Evolutionary conservation across 1,140 invertebrate genomes (phyloP).

Genomic region (Zaprionus inermis): DNA sequence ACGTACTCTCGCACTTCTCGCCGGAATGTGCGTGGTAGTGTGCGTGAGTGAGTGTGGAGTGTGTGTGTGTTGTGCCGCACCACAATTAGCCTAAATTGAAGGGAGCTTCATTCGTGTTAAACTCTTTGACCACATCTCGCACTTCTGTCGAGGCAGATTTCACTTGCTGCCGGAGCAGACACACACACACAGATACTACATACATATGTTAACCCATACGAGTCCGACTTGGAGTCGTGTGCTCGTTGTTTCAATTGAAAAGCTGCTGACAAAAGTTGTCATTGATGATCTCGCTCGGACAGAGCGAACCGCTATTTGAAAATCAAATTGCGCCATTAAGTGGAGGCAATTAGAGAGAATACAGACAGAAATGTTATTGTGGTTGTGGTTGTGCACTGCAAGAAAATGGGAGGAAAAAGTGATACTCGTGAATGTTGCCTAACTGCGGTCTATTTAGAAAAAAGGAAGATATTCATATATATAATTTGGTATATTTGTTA

Average conservation of each 20-base stretch:
- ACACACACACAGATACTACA: not conserved
- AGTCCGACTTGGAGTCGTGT: not conserved
- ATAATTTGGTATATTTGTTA: too few relatives aligned
- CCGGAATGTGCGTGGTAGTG: conserved; percentile 14
- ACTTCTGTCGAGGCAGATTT: conserved; percentile 53
- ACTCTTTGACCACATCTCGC: conserved; percentile 78
- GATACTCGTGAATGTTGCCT: too few relatives aligned
- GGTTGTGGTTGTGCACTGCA: conserved; percentile 8
- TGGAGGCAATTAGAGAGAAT: conserved; percentile 69
- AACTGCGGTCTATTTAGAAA: too few relatives aligned
- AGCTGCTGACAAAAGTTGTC: conserved; percentile 82
- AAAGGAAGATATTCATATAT: too few relatives aligned
- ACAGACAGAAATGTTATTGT: conserved; percentile 25
- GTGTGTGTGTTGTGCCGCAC: conserved; percentile 41
- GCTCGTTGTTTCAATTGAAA: conserved; percentile 66
- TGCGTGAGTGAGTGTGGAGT: not conserved
- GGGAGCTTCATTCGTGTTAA: conserved; percentile 77
- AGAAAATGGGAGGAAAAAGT: not conserved
- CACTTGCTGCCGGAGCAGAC: conserved; percentile 22
- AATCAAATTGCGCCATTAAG: conserved; percentile 80
- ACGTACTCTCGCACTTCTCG: conserved; percentile 62
- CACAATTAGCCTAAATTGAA: conserved; percentile 80
- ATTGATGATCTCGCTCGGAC: conserved; percentile 56
- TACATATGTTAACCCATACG: not conserved
- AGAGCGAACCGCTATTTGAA: conserved; percentile 59